Conservation (phyloP, 2,797 vertebrate genomes). For the Australoheros facetus region DNA sequence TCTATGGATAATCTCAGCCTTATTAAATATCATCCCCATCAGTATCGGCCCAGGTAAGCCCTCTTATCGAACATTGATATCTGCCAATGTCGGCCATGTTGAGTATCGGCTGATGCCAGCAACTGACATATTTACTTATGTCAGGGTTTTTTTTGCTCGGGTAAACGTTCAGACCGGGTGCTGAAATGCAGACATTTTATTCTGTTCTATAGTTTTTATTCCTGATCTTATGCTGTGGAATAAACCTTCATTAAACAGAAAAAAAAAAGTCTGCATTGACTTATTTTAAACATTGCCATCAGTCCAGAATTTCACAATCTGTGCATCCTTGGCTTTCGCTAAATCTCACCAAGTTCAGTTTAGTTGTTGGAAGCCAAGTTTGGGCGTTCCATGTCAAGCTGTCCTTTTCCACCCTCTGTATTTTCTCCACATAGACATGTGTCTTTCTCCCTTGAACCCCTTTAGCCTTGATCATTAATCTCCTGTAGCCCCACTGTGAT, state of each 20-base stretch:
- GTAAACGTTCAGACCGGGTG: not conserved
- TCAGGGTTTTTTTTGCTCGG: not conserved
- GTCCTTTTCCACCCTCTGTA: not conserved
- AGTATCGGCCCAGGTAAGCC: not conserved
- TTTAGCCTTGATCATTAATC: slow-evolving; percentile 34
- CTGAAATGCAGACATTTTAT: not conserved
- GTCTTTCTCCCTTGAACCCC: not conserved
- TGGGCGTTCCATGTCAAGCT: not conserved
- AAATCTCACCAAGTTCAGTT: not conserved
- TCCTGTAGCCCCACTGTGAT: slow-evolving; percentile 45
- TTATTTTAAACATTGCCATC: not conserved
- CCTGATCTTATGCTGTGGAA: too few species aligned
- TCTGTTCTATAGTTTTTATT: not conserved
- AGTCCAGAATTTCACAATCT: too few species aligned
- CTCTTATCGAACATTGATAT: not conserved
- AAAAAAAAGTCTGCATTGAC: not conserved
- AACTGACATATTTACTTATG: not conserved
- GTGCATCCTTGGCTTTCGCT: not conserved
- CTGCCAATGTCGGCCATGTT: not conserved
- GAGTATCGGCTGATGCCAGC: not conserved
- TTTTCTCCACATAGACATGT: not conserved
- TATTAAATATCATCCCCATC: too few species aligned
- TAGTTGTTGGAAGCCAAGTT: not conserved
- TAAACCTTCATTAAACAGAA: not conserved
- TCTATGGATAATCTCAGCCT: not conserved